These are phyloP conservation scores for Hemicrepidius hirtus DNA, from an alignment of 2,888 invertebrate species.

Conservation along the genomic window DNA sequence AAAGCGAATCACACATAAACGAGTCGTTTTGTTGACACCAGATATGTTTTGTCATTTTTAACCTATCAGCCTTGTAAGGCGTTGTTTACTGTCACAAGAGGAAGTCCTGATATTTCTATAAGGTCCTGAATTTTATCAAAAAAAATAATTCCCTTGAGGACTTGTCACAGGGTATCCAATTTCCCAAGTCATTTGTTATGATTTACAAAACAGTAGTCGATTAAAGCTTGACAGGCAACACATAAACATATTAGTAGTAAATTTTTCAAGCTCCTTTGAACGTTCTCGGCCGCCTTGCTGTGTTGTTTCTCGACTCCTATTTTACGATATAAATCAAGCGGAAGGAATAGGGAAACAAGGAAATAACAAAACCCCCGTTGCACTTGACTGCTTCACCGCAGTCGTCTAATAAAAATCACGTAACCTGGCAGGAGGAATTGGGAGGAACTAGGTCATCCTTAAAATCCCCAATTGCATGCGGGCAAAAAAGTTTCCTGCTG, in stretches of 20 bases:
- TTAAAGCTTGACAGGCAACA: neutral
- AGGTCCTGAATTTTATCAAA: neutral
- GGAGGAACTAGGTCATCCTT: conserved; percentile 31
- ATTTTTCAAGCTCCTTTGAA: too few relatives aligned
- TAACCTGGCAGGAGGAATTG: conserved; percentile 1
- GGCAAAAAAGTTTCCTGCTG: conserved; percentile 31
- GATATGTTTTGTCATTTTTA: conserved; percentile 24
- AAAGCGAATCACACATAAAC: conserved; percentile 40
- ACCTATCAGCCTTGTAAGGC: conserved; percentile 22
- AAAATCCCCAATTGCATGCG: conserved; percentile 29
- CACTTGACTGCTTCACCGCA: conserved; percentile 2
- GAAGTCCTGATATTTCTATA: neutral
- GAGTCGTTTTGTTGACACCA: conserved; percentile 26
- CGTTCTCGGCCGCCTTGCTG: too few relatives aligned
- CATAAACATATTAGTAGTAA: too few relatives aligned
- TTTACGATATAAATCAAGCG: neutral
- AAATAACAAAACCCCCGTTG: conserved; percentile 16
- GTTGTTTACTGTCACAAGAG: neutral
- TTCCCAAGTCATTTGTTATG: neutral
- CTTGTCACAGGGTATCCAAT: neutral
- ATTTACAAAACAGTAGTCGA: neutral
- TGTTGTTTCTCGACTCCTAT: too few relatives aligned
- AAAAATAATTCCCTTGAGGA: too few relatives aligned
- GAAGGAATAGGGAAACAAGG: neutral
- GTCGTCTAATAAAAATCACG: conserved; percentile 24